Conservation (phyloP, 2,113 vertebrate genomes). For the Pelobates fuscus region DNA sequence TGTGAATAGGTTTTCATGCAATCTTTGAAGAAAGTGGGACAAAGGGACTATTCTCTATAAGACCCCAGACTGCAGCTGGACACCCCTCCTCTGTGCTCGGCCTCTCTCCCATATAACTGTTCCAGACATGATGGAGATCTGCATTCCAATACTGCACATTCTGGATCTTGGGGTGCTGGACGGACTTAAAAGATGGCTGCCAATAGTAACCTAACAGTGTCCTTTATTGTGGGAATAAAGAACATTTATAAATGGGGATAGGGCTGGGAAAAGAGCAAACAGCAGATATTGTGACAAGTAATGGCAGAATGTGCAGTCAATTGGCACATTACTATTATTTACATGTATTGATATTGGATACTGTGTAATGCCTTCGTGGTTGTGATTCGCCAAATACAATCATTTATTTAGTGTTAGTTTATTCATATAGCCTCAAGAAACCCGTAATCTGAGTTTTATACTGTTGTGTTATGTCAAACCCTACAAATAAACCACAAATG, state of each 20-base stretch:
- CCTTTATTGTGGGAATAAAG: constrained; percentile 19
- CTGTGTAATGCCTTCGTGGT: too few relatives aligned
- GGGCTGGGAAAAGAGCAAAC: neutral
- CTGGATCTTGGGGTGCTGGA: constrained; percentile 17
- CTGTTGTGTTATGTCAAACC: too few relatives aligned
- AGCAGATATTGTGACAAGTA: neutral
- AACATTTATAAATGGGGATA: neutral
- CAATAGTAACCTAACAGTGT: constrained; percentile 21
- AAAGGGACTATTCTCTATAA: constrained; percentile 42
- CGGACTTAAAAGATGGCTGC: constrained; percentile 43
- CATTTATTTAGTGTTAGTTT: too few relatives aligned
- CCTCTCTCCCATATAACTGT: constrained; percentile 42
- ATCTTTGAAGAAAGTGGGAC: constrained; percentile 39
- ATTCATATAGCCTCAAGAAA: too few relatives aligned
- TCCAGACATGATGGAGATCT: constrained; percentile 48
- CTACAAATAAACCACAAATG: too few relatives aligned
- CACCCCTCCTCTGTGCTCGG: constrained; percentile 37
- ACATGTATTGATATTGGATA: neutral
- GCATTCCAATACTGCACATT: constrained; percentile 47
- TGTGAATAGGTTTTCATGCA: constrained; percentile 44
- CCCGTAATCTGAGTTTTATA: too few relatives aligned
- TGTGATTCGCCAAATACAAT: too few relatives aligned
- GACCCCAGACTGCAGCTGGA: constrained; percentile 39
- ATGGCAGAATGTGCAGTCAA: neutral
- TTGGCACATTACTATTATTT: neutral